Evolutionary conservation across 1,140 invertebrate genomes (phyloP).

Genomic region (Chironomus tepperi): DNA sequence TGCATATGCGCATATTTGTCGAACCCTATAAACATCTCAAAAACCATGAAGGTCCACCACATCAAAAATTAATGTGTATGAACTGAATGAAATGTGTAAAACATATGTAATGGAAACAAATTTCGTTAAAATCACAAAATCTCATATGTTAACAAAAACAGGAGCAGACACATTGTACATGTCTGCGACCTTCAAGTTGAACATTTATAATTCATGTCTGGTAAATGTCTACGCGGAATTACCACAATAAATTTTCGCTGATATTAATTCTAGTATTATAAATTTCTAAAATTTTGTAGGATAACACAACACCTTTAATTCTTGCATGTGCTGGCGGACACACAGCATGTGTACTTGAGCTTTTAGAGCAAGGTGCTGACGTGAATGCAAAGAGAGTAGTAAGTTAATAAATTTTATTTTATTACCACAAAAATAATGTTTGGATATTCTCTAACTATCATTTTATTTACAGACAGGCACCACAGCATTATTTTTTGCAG

Average conservation of each 20-base stretch:
- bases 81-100: too few relatives aligned
- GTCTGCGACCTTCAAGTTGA: neutral
- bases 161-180: neutral
- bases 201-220: conserved; percentile 18
- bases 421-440: neutral
- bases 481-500: conserved; percentile 82
- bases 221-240: neutral
- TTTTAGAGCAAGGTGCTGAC: conserved; percentile 83
- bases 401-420: conserved; percentile 35
- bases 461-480: conserved; percentile 56
- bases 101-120: too few relatives aligned
- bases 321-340: conserved; percentile 82
- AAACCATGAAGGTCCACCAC: too few relatives aligned
- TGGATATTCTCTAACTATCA: neutral
- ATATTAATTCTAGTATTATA: neutral
- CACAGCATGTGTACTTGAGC: conserved; percentile 72
- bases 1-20: too few relatives aligned
- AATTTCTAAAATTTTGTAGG: conserved; percentile 48
- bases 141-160: too few relatives aligned
- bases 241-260: neutral
- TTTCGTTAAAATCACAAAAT: too few relatives aligned
- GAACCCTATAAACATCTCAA: too few relatives aligned
- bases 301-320: conserved; percentile 86
- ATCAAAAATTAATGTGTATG: too few relatives aligned
- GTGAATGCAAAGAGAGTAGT: conserved; percentile 69